phyloP scores from a whole-genome alignment of 2,113 vertebrate genomes.

The Phocoena phocoena region DNA sequence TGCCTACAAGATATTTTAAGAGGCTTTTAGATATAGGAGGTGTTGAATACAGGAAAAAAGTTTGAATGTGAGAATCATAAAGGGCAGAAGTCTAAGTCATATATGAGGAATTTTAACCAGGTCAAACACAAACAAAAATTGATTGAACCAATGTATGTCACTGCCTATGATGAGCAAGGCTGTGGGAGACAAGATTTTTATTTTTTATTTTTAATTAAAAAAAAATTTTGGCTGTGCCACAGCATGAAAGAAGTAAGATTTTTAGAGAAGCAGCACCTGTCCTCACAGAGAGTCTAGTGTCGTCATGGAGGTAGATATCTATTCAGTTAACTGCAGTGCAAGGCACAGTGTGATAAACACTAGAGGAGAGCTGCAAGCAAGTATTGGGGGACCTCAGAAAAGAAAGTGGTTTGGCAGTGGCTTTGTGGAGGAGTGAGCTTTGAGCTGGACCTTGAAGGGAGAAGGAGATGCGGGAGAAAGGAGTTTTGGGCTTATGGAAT shows the following conservation, averaged over 20 bases:
- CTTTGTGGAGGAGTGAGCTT: background rate
- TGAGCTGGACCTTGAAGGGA: conserved; percentile 15
- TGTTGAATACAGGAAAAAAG: conserved; percentile 6
- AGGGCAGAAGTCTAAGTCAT: conserved; percentile 2
- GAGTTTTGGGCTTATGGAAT: background rate
- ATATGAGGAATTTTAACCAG: conserved; percentile 42
- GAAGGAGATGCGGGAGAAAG: background rate
- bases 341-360: background rate
- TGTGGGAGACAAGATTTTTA: background rate
- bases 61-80: conserved; percentile 25
- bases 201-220: too few relatives aligned
- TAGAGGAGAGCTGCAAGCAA: background rate
- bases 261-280: background rate
- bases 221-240: too few relatives aligned
- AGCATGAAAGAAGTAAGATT: background rate
- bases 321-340: background rate
- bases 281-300: background rate
- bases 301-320: background rate
- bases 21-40: background rate
- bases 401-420: background rate
- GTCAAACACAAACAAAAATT: background rate
- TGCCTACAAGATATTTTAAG: background rate
- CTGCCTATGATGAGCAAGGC: background rate
- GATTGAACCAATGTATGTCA: background rate
- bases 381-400: background rate